Conservation (phyloP, 2,113 vertebrate species). For the Onychorhynchus coronatus region DNA sequence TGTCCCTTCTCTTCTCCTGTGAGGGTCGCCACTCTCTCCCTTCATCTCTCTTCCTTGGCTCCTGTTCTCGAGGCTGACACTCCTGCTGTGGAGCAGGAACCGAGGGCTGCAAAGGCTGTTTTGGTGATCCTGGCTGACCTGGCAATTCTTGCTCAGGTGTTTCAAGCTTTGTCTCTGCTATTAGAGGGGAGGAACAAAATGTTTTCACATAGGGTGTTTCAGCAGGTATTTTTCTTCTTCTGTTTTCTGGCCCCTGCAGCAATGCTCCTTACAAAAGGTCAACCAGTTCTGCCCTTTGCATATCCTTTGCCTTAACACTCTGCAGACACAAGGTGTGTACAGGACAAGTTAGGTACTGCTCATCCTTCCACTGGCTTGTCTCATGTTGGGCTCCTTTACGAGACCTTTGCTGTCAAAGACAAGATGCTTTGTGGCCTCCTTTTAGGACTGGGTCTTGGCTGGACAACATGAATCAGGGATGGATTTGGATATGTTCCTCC, state of each 20-base stretch:
- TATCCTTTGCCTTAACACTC: background rate
- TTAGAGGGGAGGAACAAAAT: conserved; percentile 17
- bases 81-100: conserved; percentile 67
- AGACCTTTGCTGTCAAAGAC: background rate
- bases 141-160: conserved; percentile 68
- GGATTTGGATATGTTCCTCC: conserved; percentile 22
- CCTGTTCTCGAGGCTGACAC: conserved; percentile 71
- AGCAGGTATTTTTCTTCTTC: background rate
- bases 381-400: background rate
- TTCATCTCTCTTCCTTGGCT: conserved; percentile 76
- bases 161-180: conserved; percentile 67
- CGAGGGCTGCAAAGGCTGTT: conserved; percentile 22
- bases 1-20: conserved; percentile 70
- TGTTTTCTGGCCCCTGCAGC: background rate
- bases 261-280: background rate
- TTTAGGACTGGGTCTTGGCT: background rate
- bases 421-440: background rate
- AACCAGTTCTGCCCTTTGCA: background rate
- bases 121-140: conserved; percentile 68
- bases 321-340: background rate
- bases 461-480: background rate
- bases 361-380: background rate
- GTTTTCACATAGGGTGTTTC: background rate
- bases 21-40: conserved; percentile 63
- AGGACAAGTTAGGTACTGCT: background rate